phyloP scores from a whole-genome alignment of 2,797 vertebrate genomes.

The Lepilemur ruficaudatus region DNA sequence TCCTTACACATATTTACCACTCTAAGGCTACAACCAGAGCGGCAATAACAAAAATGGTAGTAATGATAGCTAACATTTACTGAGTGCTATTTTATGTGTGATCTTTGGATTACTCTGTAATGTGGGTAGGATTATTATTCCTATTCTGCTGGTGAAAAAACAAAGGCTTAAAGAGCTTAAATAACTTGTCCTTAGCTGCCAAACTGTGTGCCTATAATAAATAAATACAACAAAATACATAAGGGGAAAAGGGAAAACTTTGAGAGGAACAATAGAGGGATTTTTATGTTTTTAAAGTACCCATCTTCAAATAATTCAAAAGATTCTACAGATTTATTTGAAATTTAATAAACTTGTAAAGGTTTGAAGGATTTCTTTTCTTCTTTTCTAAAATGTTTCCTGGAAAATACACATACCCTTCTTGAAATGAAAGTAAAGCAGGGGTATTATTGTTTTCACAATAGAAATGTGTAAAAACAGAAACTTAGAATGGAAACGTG shows the following conservation, averaged over 20 bases:
- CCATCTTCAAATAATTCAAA: neutral
- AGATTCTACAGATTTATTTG: neutral
- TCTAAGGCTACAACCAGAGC: neutral
- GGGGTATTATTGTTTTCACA: constrained; percentile 13
- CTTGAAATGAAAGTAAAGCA: neutral
- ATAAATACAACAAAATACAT: neutral
- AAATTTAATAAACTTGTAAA: constrained; percentile 31
- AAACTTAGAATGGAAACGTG: constrained; percentile 4
- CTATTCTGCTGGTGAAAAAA: neutral
- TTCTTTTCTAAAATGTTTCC: neutral
- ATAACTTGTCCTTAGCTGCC: neutral
- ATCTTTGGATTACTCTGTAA: neutral
- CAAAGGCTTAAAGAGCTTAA: neutral
- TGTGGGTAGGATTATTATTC: neutral
- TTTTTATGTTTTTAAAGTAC: neutral
- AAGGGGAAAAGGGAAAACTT: neutral
- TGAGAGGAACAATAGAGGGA: neutral
- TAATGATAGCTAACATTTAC: neutral
- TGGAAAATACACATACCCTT: neutral
- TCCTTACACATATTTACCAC: neutral
- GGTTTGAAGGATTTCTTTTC: neutral
- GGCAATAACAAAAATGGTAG: neutral
- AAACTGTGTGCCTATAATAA: neutral
- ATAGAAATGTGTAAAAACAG: constrained; percentile 23
- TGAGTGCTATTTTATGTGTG: neutral